Percentiles rank a stretch among this genome's conserved stretches.
Evolutionary conservation across 2,888 invertebrate species (phyloP).

Genomic region (Drosophila hamatofila): DNA sequence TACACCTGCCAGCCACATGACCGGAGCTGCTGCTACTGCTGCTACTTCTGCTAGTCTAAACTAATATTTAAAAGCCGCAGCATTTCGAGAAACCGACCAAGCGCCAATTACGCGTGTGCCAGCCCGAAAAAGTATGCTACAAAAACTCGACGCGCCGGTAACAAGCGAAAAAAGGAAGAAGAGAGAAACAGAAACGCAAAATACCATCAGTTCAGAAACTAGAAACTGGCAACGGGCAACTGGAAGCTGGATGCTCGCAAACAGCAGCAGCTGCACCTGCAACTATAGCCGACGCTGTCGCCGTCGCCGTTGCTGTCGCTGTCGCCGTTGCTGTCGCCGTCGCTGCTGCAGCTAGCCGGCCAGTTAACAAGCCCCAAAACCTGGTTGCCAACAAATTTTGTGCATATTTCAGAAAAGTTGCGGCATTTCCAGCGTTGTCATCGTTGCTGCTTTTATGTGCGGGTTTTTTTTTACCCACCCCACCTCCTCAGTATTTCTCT

Average conservation of each 20-base stretch:
- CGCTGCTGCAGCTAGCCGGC: conserved; percentile 12
- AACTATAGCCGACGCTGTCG: conserved; percentile 1
- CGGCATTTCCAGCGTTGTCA: conserved; percentile 57
- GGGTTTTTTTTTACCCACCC: neutral
- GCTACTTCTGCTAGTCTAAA: conserved; percentile 41
- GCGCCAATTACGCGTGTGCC: conserved; percentile 69
- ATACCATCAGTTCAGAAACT: conserved; percentile 20
- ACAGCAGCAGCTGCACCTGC: conserved; percentile 16
- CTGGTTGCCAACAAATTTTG: conserved; percentile 49
- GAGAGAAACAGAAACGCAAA: neutral
- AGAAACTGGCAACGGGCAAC: conserved; percentile 3
- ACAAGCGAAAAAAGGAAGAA: conserved; percentile 9
- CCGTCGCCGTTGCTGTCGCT: neutral
- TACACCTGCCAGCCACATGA: too few relatives aligned
- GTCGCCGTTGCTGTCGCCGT: neutral
- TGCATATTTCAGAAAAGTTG: conserved; percentile 71
- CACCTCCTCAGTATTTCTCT: neutral
- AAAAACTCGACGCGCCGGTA: conserved; percentile 37
- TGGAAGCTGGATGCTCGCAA: conserved; percentile 1
- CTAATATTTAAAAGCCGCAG: conserved; percentile 61
- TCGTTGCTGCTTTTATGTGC: conserved; percentile 14
- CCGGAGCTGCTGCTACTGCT: too few relatives aligned
- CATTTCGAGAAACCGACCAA: conserved; percentile 43
- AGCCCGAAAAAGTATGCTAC: conserved; percentile 35
- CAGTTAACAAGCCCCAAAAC: conserved; percentile 29